These are phyloP conservation scores for Dryoscopus gambensis DNA, from an alignment of 2,113 vertebrate genomes.

Conservation along the genomic window DNA sequence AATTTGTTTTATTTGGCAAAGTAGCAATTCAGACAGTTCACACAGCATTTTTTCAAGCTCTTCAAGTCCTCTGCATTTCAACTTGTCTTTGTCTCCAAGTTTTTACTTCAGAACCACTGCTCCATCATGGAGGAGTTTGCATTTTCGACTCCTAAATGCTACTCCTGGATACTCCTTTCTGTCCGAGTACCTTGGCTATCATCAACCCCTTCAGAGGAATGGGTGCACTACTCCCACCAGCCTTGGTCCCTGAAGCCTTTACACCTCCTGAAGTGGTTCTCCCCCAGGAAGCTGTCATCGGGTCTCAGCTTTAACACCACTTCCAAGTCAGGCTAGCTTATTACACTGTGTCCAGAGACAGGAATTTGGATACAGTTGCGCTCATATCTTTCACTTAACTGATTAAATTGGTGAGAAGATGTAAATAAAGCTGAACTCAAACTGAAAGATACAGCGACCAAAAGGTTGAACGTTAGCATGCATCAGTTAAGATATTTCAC, in stretches of 20 bases:
- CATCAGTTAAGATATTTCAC: slow-evolving; percentile 55
- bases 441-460: slow-evolving; percentile 42
- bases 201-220: neutral
- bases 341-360: slow-evolving; percentile 32
- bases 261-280: slow-evolving; percentile 3
- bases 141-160: neutral
- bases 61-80: slow-evolving; percentile 42
- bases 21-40: slow-evolving; percentile 64
- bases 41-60: slow-evolving; percentile 58
- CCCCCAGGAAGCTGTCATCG: neutral
- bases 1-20: slow-evolving; percentile 65
- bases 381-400: neutral
- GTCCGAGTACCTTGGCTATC: neutral
- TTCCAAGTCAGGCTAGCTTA: slow-evolving; percentile 14
- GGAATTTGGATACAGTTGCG: slow-evolving; percentile 43
- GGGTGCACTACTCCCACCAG: neutral
- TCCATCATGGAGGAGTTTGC: neutral
- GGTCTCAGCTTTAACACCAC: slow-evolving; percentile 23
- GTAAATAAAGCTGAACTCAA: slow-evolving; percentile 57
- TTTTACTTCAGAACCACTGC: slow-evolving; percentile 46
- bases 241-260: slow-evolving; percentile 55
- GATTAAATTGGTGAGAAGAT: slow-evolving; percentile 45
- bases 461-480: slow-evolving; percentile 55
- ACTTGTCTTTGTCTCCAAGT: slow-evolving; percentile 16
- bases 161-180: neutral